Conservation (phyloP, 2,797 vertebrate species). For the Cryptoblepharus egeriae region DNA sequence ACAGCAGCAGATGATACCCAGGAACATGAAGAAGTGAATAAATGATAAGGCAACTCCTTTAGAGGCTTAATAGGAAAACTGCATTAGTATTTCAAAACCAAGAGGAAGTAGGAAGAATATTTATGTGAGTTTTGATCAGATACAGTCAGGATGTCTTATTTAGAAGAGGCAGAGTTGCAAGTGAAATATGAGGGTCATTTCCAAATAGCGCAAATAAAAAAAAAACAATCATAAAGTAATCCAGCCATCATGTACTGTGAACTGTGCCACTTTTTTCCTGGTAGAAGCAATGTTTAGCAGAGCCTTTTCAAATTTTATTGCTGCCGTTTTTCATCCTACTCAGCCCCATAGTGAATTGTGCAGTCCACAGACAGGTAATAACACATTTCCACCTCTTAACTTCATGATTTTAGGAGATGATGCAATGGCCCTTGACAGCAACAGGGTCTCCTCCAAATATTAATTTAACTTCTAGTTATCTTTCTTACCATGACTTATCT, state of each 20-base stretch:
- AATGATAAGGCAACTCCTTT: neutral
- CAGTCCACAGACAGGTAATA: neutral
- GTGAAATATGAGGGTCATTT: neutral
- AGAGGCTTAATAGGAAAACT: conserved; percentile 12
- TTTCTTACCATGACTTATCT: neutral
- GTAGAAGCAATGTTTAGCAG: neutral
- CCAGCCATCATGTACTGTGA: neutral
- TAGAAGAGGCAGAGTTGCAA: neutral
- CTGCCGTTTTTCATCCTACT: conserved; percentile 4
- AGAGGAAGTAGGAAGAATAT: neutral
- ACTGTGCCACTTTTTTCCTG: neutral
- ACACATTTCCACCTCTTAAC: neutral
- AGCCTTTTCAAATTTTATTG: neutral
- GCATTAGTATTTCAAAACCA: neutral
- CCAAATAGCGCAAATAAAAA: conserved; percentile 29
- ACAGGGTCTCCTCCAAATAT: neutral
- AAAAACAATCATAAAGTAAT: conserved; percentile 16
- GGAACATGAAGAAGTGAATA: neutral
- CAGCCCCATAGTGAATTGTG: neutral
- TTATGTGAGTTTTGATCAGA: neutral
- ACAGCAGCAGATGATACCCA: accelerated
- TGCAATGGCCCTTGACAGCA: neutral
- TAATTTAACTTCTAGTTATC: neutral
- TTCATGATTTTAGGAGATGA: neutral
- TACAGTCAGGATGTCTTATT: neutral